These are phyloP conservation scores for Pectinophora gossypiella DNA, from an alignment of 1,140 invertebrate species.

Conservation along the genomic window DNA sequence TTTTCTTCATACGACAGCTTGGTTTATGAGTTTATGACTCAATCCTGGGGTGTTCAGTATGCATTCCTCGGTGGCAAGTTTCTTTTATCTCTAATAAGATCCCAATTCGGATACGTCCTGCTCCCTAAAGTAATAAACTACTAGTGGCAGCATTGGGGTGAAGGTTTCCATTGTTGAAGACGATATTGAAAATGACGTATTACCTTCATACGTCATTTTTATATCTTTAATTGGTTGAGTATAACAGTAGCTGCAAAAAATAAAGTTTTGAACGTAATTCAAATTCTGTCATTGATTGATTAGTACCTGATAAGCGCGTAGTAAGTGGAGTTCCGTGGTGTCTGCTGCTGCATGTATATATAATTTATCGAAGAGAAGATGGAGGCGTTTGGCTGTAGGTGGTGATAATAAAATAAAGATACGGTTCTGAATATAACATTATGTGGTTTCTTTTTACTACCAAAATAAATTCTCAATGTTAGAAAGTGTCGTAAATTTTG, in stretches of 20 bases:
- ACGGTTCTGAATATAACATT: too few species aligned
- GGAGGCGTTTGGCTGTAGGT: too few species aligned
- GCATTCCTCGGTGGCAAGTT: slow-evolving; percentile 52
- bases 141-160: slow-evolving; percentile 25
- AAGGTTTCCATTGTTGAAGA: slow-evolving; percentile 34
- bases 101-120: slow-evolving; percentile 47
- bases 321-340: too few species aligned
- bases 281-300: background rate
- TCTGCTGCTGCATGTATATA: too few species aligned
- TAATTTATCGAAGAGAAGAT: too few species aligned
- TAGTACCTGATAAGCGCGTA: too few species aligned
- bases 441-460: too few species aligned
- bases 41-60: slow-evolving; percentile 33
- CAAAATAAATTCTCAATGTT: too few species aligned
- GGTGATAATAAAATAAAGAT: too few species aligned
- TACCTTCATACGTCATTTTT: background rate
- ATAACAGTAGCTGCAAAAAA: background rate
- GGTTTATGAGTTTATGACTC: slow-evolving; percentile 30
- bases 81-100: slow-evolving; percentile 71
- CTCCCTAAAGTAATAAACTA: slow-evolving; percentile 71
- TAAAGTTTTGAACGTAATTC: background rate
- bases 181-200: slow-evolving; percentile 7
- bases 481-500: too few species aligned
- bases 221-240: background rate
- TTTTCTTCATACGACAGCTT: slow-evolving; percentile 22